Evolutionary conservation across 2,113 vertebrate species (phyloP), one percentile per base, ranked within the genome.

Genomic region (Rhinogobius similis): DNA sequence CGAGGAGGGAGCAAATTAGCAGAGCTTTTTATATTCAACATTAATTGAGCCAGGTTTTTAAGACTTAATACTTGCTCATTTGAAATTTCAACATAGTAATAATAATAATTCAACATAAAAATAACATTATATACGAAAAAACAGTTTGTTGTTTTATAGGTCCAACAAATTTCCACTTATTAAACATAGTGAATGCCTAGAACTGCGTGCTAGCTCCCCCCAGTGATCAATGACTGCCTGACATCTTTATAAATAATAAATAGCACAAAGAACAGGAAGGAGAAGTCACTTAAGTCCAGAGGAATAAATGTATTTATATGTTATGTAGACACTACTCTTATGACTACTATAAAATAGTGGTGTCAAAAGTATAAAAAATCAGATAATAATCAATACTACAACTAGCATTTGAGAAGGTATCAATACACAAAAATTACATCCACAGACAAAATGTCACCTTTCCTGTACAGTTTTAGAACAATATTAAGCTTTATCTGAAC

Each of bases 171-270:
- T 77, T 41, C 6, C 62, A 59, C 69, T 72, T 74, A 69, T 81
- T 75, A 65, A 72, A 77, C 10, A 16, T 14, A 39, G 27, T 55
- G 44, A 48, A 75, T 11, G 55, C 69, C 52, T 87, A 84, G 14
- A 68, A 59, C 80, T 90, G 84, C 59, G 44, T 84, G 59, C 85
- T 90, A 76, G 86, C 87, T 81, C 89, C 89, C 88, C 82, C 88
- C 79, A 85, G 89, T 90, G 90, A 84, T 83, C 83, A 80, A 53
- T 73, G 10, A 36, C 13, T 77, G 86, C 67, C 41, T 68, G n/a
- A 63, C 87, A 88, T 70, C 72, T 71, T 62, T 18, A 20, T 3
- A 62, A 46, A 18, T 44, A 7, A 41, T 27, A 43, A 62, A 43
- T 23, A 38, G 39, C 41, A 26, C 68, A 65, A 12, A 13, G 12